Evolutionary conservation across 1,140 invertebrate genomes (phyloP).

Genomic region (Olivierus martensii): DNA sequence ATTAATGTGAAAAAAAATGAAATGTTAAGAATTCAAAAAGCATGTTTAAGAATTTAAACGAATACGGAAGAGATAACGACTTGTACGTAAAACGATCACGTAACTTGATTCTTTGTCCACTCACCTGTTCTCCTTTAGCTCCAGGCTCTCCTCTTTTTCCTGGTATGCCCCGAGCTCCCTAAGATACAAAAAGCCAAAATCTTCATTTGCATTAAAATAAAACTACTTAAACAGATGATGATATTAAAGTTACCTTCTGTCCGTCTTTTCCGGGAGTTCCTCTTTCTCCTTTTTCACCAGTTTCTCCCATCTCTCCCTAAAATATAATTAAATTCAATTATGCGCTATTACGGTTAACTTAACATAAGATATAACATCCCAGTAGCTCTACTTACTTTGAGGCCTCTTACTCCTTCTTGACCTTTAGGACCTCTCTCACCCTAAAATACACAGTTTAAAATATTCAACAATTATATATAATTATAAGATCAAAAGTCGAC

Average conservation of each 20-base stretch:
- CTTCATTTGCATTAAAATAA: too few relatives aligned
- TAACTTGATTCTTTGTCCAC: not conserved
- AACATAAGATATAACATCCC: too few relatives aligned
- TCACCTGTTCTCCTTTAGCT: constrained; percentile 8
- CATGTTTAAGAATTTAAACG: not conserved
- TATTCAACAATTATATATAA: not conserved
- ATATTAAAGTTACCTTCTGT: constrained; percentile 1
- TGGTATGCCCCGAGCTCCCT: too few relatives aligned
- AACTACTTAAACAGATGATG: too few relatives aligned
- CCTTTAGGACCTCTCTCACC: not conserved
- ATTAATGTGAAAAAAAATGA: not conserved
- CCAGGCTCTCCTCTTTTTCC: constrained; percentile 5
- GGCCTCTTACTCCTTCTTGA: not conserved
- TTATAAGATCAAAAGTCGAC: not conserved
- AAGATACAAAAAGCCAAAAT: too few relatives aligned
- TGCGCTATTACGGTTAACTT: too few relatives aligned
- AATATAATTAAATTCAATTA: too few relatives aligned
- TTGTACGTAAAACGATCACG: not conserved
- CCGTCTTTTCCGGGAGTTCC: constrained; percentile 4
- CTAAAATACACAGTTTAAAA: not conserved
- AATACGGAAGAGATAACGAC: not conserved
- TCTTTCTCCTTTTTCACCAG: constrained; percentile 7
- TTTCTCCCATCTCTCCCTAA: constrained; percentile 4
- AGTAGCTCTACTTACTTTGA: not conserved
- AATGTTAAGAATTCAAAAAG: not conserved